Percentiles rank a stretch among this genome's conserved stretches.
These are phyloP conservation scores for Cotesia vestalis DNA, from an alignment of 1,140 invertebrate species.

Conservation along the genomic window DNA sequence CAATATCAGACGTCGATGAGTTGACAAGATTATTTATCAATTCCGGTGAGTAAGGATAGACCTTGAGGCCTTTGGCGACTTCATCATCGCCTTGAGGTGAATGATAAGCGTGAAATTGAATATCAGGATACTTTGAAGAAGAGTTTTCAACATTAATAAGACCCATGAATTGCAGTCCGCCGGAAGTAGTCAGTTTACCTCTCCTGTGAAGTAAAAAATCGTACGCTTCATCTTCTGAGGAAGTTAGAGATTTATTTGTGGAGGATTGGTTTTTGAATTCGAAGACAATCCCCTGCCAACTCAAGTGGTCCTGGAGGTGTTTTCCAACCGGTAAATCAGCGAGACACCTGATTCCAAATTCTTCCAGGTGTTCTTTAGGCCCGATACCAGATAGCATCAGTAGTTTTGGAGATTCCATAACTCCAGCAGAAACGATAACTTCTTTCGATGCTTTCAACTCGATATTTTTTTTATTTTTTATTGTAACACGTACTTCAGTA, in stretches of 20 bases:
- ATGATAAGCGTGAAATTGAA: conserved; percentile 48
- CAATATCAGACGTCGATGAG: neutral
- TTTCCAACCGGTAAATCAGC: conserved; percentile 71
- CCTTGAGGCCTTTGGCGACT: conserved; percentile 31
- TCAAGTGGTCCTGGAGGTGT: conserved; percentile 74
- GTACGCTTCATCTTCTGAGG: conserved; percentile 45
- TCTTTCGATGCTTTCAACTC: conserved; percentile 68
- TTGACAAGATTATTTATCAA: neutral
- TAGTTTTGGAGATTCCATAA: conserved; percentile 70
- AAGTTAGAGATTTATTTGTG: neutral
- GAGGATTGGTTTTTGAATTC: conserved; percentile 19
- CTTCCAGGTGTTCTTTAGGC: conserved; percentile 68
- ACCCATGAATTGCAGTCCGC: conserved; percentile 43
- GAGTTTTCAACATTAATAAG: conserved; percentile 52
- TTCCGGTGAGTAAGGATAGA: conserved; percentile 31
- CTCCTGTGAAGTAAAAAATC: conserved; percentile 49
- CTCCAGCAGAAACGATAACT: conserved; percentile 73
- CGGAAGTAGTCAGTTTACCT: conserved; percentile 40
- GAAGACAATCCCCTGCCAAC: conserved; percentile 51
- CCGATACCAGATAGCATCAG: conserved; percentile 80
- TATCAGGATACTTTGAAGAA: conserved; percentile 52
- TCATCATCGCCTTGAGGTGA: conserved; percentile 35
- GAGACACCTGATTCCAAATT: conserved; percentile 67
- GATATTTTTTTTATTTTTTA: conserved; percentile 55
- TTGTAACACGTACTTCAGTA: conserved; percentile 62